Base-by-base conservation (phyloP, 2,797 vertebrate species). In the Basileuterus tristriatus region DNA sequence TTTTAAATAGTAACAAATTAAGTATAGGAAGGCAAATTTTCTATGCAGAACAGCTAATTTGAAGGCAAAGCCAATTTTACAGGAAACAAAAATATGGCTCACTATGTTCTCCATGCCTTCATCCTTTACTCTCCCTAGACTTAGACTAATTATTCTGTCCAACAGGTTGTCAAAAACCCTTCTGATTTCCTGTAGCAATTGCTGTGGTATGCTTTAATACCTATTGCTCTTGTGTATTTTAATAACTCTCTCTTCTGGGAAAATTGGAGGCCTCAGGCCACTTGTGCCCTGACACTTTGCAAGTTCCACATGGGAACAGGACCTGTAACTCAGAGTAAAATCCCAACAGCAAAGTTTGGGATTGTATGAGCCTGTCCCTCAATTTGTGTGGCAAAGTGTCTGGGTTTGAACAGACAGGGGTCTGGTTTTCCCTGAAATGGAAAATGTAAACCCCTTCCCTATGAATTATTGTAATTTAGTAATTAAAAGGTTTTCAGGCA, bases 351-450 rank as follows among this genome's bases (percentile, higher is more conserved):
- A 67, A 83, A 89, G 17, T 6, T 32, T 39, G 30, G 39, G 18
- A 3, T 39, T 76, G 9, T 10, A 5, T 4, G 17, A 70, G 47
- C 0, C 0, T 8, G 6, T 2, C 24, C 44, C 26, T 59, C 67
- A 8, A 5, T 14, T 30, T 52, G 20, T 59, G 26, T 15, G 59
- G 34, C 43, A 71, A 49, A 78, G 15, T 37, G 15, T 37, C 36
- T 14, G 19, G 36, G 34, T 29, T 37, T 59, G 58, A 59, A 27
- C 6, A 37, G 58, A 27, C 12, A 59, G 58, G 36, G 7, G 36
- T 29, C 17, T 37, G 58, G 9, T 59, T 27, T 59, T 13, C 26
- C 58, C 36, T 59, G 58, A 37, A 59, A 37, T 37, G 36, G 58
- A 20, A 59, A 59, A 37, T 59, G 17, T 8, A 37, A 59, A 37